Evolutionary conservation across 2,888 invertebrate genomes (phyloP).

Genomic region (Liposcelis brunnea): DNA sequence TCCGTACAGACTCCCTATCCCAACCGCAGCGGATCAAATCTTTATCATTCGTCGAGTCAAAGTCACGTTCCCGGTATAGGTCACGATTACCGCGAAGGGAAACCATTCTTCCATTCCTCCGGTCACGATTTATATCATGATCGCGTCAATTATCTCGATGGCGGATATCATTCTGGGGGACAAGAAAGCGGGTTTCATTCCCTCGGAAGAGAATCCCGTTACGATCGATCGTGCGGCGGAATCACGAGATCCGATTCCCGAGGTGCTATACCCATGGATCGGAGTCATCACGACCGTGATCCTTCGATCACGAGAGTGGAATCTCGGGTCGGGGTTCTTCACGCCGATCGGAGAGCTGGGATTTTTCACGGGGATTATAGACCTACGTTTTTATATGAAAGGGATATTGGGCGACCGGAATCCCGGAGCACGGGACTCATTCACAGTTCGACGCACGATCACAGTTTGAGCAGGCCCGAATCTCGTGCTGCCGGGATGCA

Average conservation of each 20-base stretch:
- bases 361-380: conserved; percentile 2
- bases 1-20: background rate
- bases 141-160: background rate
- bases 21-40: background rate
- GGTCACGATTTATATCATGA: conserved; percentile 4
- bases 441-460: conserved; percentile 3
- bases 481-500: conserved; percentile 6
- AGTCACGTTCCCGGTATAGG: conserved; percentile 1
- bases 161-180: conserved; percentile 5
- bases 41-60: conserved; percentile 1
- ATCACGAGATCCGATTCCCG: conserved; percentile 2
- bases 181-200: conserved; percentile 3
- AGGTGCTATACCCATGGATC: background rate
- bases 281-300: conserved; percentile 1
- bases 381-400: conserved; percentile 1
- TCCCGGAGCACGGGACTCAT: conserved; percentile 7
- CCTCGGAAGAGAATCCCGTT: conserved; percentile 6
- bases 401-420: background rate
- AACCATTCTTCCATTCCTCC: conserved; percentile 5
- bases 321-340: conserved; percentile 7
- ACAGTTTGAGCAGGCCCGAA: conserved; percentile 3
- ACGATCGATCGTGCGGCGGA: conserved; percentile 2
- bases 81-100: conserved; percentile 5
- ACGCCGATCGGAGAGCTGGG: conserved; percentile 3
- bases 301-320: conserved; percentile 1